Percentiles rank a stretch among this genome's conserved stretches.
phyloP scores from a whole-genome alignment of 2,888 invertebrate species.

The Drosophila silvestris region DNA sequence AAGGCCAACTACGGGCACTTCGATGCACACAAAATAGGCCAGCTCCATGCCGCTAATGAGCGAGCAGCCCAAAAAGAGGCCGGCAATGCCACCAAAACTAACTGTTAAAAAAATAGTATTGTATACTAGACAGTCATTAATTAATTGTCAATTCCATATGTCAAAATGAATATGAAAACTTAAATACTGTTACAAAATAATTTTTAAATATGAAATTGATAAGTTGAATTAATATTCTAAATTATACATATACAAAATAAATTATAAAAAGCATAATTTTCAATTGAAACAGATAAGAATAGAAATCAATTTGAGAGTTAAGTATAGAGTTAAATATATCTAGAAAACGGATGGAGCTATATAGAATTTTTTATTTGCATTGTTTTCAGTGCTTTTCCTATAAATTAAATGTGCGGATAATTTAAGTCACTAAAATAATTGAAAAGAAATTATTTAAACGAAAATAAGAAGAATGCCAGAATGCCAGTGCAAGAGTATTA shows the following conservation, averaged over 20 bases:
- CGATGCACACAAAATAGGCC: constrained; percentile 83
- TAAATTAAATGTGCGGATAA: neutral
- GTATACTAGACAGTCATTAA: neutral
- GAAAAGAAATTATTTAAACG: neutral
- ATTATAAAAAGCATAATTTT: neutral
- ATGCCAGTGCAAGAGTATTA: neutral
- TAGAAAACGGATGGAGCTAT: neutral
- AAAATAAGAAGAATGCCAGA: neutral
- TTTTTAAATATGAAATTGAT: neutral
- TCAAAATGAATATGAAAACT: neutral
- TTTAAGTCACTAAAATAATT: neutral
- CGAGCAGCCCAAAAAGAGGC: constrained; percentile 86
- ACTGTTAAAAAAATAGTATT: constrained; percentile 68
- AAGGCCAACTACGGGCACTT: constrained; percentile 73
- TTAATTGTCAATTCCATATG: neutral
- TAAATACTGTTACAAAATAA: neutral
- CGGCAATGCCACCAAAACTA: constrained; percentile 86
- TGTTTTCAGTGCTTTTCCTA: neutral
- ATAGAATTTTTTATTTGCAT: neutral
- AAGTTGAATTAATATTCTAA: neutral
- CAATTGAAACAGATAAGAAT: neutral
- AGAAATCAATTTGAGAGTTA: neutral
- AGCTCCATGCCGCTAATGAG: constrained; percentile 86
- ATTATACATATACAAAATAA: neutral
- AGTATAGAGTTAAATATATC: neutral